Percentiles rank a stretch among this genome's conserved stretches.
These are phyloP conservation scores for Cephus pygmeus DNA, from an alignment of 2,888 invertebrate species.

Conservation along the genomic window DNA sequence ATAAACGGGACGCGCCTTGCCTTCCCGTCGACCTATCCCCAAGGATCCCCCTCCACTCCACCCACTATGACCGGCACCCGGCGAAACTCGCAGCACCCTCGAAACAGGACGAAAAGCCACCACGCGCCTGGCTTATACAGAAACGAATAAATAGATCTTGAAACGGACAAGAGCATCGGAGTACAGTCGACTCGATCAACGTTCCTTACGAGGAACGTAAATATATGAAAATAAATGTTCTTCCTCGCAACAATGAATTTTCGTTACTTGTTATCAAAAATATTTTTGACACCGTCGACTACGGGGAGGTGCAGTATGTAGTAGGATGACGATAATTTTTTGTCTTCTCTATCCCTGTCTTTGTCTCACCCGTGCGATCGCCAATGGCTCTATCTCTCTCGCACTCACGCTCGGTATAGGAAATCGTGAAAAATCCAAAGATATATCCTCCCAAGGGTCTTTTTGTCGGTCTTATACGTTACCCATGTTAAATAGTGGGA, in stretches of 20 bases:
- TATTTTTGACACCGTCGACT: no score
- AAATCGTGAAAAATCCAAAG: neutral
- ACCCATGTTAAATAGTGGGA: neutral
- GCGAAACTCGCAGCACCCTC: neutral
- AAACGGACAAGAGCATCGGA: neutral
- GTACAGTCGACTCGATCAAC: neutral
- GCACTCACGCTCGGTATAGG: neutral
- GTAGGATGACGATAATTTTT: no score
- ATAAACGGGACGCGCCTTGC: slow-evolving; percentile 6
- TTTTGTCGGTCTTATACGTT: neutral
- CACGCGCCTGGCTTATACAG: neutral
- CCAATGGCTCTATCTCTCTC: neutral
- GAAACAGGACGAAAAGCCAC: neutral
- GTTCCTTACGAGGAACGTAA: neutral
- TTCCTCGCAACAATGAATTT: neutral
- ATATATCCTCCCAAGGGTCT: neutral
- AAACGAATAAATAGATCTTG: neutral
- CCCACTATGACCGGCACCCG: neutral
- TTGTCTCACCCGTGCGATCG: neutral
- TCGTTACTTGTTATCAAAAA: no score
- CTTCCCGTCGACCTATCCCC: neutral
- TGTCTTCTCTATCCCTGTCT: neutral
- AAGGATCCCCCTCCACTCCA: neutral
- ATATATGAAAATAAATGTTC: neutral
- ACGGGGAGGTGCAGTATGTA: no score